These are phyloP conservation scores for Struthidea cinerea DNA, from an alignment of 2,113 vertebrate species.

Conservation along the genomic window DNA sequence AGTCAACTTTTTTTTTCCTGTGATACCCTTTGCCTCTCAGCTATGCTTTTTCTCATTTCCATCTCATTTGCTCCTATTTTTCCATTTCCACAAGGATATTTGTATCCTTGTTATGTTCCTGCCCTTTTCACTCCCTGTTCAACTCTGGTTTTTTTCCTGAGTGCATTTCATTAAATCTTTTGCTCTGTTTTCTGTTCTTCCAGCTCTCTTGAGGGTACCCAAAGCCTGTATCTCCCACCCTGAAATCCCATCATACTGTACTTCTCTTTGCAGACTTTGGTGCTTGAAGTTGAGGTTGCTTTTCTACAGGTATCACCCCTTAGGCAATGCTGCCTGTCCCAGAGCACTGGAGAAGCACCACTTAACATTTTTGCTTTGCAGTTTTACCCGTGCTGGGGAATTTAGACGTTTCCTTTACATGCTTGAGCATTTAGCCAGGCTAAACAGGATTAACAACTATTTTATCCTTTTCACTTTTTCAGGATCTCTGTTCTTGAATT, in stretches of 20 bases:
- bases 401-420: background rate
- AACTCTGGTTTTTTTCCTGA: background rate
- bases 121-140: background rate
- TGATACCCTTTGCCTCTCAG: background rate
- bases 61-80: background rate
- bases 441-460: conserved; percentile 41
- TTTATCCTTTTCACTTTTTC: conserved; percentile 60
- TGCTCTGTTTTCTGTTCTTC: background rate
- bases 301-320: background rate
- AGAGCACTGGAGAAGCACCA: background rate
- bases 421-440: background rate
- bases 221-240: background rate
- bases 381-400: background rate
- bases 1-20: background rate
- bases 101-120: background rate
- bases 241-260: background rate
- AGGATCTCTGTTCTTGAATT: conserved; percentile 70
- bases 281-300: background rate
- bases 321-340: background rate
- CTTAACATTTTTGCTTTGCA: conserved; percentile 33
- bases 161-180: background rate
- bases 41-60: background rate
- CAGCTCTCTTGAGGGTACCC: background rate
- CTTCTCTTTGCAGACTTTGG: background rate
- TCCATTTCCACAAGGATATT: background rate